A percentile compares a stretch with the other conserved stretches of the same genome.
These are phyloP conservation scores for Biston betularia DNA, from an alignment of 2,888 invertebrate genomes.

Conservation along the genomic window DNA sequence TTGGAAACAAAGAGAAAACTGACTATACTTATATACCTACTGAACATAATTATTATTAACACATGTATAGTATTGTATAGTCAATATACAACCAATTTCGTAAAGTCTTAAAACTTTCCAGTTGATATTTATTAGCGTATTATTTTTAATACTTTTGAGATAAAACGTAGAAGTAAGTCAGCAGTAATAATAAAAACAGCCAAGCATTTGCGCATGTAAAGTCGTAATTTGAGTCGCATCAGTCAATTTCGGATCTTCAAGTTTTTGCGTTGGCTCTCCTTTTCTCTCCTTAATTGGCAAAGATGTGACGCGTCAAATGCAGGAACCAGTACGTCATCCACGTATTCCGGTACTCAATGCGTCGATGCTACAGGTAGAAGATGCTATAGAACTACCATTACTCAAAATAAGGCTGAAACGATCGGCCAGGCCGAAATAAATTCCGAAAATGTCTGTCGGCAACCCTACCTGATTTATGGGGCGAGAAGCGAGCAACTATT, in stretches of 20 bases:
- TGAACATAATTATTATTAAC: background rate
- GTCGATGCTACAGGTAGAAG: conserved; percentile 16
- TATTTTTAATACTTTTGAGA: background rate
- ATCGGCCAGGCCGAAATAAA: conserved; percentile 69
- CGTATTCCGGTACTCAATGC: conserved; percentile 30
- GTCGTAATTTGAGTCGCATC: conserved; percentile 34
- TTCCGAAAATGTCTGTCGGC: conserved; percentile 75
- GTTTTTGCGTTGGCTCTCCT: conserved; percentile 38
- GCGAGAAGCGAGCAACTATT: conserved; percentile 76
- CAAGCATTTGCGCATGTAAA: conserved; percentile 34
- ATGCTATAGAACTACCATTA: conserved; percentile 37
- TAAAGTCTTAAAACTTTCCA: background rate
- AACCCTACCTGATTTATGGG: conserved; percentile 78
- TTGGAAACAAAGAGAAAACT: background rate
- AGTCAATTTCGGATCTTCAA: conserved; percentile 33
- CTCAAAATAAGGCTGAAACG: conserved; percentile 45
- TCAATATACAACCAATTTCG: too few relatives aligned
- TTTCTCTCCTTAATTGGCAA: conserved; percentile 42
- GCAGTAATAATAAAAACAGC: conserved; percentile 15
- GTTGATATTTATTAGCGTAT: background rate
- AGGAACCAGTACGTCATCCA: conserved; percentile 44
- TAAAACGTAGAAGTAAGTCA: background rate
- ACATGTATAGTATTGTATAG: background rate
- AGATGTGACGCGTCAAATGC: conserved; percentile 38
- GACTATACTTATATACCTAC: background rate